Percentiles rank a stretch among this genome's conserved stretches.
Conservation (phyloP, 1,140 invertebrate species). For the Ceratosolen solmsi region DNA sequence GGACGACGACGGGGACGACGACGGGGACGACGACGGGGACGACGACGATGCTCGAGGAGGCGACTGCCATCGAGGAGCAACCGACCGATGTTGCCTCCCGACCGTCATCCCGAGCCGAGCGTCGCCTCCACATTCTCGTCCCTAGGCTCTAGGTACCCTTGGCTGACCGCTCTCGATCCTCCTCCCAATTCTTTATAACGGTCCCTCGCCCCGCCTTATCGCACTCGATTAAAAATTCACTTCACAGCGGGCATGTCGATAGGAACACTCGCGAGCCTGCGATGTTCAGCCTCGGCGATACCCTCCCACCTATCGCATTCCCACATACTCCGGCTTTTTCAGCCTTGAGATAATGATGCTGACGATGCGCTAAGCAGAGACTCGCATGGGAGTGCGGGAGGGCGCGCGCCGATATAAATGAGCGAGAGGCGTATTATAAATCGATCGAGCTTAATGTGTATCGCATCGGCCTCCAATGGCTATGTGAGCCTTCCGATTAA, state of each 20-base stretch:
- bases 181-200: neutral
- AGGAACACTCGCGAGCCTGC: neutral
- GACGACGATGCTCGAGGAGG: neutral
- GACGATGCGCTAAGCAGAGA: neutral
- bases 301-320: neutral
- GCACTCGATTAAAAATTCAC: constrained; percentile 26
- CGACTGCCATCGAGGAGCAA: neutral
- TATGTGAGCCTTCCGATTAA: no score
- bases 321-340: neutral
- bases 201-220: neutral
- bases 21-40: neutral
- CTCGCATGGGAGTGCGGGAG: neutral
- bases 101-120: neutral
- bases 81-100: neutral
- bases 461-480: neutral
- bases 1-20: no score
- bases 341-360: neutral
- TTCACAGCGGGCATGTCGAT: neutral
- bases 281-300: neutral
- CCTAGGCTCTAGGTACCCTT: neutral
- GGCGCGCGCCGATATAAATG: neutral
- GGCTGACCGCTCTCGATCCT: neutral
- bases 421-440: constrained; percentile 21
- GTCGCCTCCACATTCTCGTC: constrained; percentile 3
- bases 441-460: constrained; percentile 46